Base-by-base conservation (phyloP, 2,888 invertebrate species). In the Hirtodrosophila trivittata region DNA sequence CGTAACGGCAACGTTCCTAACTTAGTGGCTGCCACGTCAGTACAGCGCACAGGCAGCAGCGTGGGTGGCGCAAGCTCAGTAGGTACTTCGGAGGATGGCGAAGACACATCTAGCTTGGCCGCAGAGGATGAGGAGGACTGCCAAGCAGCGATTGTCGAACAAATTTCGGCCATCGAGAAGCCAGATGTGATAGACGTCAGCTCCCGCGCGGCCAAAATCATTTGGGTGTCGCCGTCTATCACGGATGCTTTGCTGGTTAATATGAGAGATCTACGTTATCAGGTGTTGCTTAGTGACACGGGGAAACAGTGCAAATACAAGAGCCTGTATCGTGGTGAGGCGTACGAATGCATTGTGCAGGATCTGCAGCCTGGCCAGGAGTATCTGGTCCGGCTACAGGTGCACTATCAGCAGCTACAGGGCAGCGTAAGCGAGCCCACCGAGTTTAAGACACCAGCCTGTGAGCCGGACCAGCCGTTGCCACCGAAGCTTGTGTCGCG, bases 341-440 rank as follows among this genome's bases (percentile, higher is more conserved):
- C 95, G 25, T 92, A 94, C 56, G 94, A 95, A 38, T 95, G 96
- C 91, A 93, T 95, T 78, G 94, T 97, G 66, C 94, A 95, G 89
- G 96, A 97, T 91, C 92, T 97, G 84, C 94, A 94, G 89, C 97
- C 97, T 9, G 96, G 96, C n/a, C 95, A 95, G 88, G 96, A 96
- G 89, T 97, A 97, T 91, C 94, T 95, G 62, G 94, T 97, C 75
- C 95, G 95, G 85, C 92, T 95, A 71, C 95, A 95, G 90, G 95
- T 96, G 76, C 89, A 90, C 71, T 91, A 95, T 67, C 95, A 96
- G 72, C 94, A 94, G 87, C 89, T 95, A 66, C 94, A 94, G 68
- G 96, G 96, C 47, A 93, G 93, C 32, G 94, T 95, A 6, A 95
- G 95, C 60, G 95, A 95, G 86, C 94, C 95, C 52, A 94, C 94